Evolutionary conservation across 1,140 invertebrate species (phyloP), one percentile per base, ranked within the genome.

Genomic region (Apis laboriosa): DNA sequence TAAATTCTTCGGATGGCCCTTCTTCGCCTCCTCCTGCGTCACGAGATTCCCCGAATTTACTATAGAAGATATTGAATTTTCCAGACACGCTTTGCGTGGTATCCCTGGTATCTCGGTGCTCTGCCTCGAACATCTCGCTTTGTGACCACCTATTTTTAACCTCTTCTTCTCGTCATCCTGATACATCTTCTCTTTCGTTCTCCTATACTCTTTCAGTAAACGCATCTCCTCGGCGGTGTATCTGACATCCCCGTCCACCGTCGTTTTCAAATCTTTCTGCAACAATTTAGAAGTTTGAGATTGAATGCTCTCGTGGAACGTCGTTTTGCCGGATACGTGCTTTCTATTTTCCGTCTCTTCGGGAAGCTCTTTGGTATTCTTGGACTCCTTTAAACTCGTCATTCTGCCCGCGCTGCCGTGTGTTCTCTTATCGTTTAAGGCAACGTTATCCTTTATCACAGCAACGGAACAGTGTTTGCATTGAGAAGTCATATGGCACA

Each of bases 151-250:
- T 34, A 34, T 24, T 11, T n/a, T 76, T 0, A 5, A 3, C 24
- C 24, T 70, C 4, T 61, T 75, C 12, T 49, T 43, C 15, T 56
- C 55, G 1, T 11, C 34, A 8, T 76, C n/a, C 49, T 55, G 70
- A n/a, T 51, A 15, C 15, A 72, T 60, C 28, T 66, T 86, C 5
- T 84, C 58, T 11, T 87, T 84, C 9, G 67, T 84, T 17, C 49
- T 73, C 21, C 81, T 86, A 2, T 84, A 86, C 19, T 86, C 58
- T n/a, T 86, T 87, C 9, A 87, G 43, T 49, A 79, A 28, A 24
- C 80, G 80, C 68, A 86, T 64, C 7, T 77, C 86, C 17, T 86
- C 85, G 1, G 53, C 53, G 1, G 60, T 75, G 5, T 83, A 77
- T 15, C 24, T 77, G 12, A 79, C 12, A 19, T 86, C 72, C 34